Percentiles rank a stretch among this genome's conserved stretches.
Conservation (phyloP, 1,140 invertebrate species). For the Episyrphus balteatus region DNA sequence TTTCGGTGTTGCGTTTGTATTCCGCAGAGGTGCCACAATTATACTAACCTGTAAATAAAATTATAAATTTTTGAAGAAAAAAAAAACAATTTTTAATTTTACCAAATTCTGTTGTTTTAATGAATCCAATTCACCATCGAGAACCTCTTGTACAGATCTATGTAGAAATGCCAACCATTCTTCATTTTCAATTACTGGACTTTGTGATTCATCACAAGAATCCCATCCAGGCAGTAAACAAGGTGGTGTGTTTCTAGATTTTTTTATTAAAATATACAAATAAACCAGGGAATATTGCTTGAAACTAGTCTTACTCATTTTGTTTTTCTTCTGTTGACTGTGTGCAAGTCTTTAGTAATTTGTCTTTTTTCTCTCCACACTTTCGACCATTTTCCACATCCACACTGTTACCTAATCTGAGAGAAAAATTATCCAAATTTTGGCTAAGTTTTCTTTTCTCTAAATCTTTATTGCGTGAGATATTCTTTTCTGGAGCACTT, state of each 20-base stretch:
- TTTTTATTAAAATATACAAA: neutral
- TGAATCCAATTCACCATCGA: constrained; percentile 61
- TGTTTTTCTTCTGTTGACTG: constrained; percentile 35
- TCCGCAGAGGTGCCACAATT: constrained; percentile 57
- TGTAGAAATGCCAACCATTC: constrained; percentile 71
- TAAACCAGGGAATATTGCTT: neutral
- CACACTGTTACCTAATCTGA: constrained; percentile 46
- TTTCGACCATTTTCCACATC: constrained; percentile 14
- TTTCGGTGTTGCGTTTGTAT: constrained; percentile 48
- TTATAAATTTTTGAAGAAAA: neutral
- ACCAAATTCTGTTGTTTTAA: constrained; percentile 60
- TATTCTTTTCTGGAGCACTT: constrained; percentile 9
- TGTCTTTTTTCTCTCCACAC: constrained; percentile 20
- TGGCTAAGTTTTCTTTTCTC: constrained; percentile 37
- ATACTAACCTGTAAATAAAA: constrained; percentile 41
- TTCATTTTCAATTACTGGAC: constrained; percentile 62
- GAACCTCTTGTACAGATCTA: constrained; percentile 54
- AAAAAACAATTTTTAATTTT: constrained; percentile 7
- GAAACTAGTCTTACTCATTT: neutral
- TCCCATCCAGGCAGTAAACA: constrained; percentile 34
- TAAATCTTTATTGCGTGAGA: constrained; percentile 26
- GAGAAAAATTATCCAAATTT: constrained; percentile 38
- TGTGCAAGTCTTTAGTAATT: constrained; percentile 19
- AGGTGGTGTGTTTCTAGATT: constrained; percentile 25
- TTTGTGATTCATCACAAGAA: constrained; percentile 36